Evolutionary conservation across 2,113 vertebrate species (phyloP), one percentile per base, ranked within the genome.

Genomic region (Eudyptes chrysolophus): DNA sequence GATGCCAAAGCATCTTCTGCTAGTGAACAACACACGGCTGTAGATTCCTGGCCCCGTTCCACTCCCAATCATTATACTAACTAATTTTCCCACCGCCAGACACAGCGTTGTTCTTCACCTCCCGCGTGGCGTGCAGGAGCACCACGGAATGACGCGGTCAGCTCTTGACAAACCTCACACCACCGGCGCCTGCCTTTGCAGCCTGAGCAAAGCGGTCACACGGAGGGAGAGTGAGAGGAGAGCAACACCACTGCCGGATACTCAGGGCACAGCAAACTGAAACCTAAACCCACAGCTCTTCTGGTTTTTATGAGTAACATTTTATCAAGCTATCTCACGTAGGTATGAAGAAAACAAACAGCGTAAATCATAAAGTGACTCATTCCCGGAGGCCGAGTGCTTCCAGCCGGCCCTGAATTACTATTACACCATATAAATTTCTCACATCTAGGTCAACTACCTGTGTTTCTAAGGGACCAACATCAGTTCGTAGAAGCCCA

Each of bases 261-360:
- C 34, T 32, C 25, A 0, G 55, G 24, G 26, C 58, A 46, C n/a
- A 7, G 42, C 1, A 0, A 55, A 15, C 1, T 0, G 51, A 24
- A 54, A 24, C 25, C 27, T 5, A 21, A 62, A 27, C 29, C 21
- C 78, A 25, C 36, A 21, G 14, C 17, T 46, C 40, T 8, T 44
- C 48, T 25, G 19, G 27, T 18, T 40, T 66, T 34, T 10, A 17
- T 32, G 32, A 64, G 30, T 32, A 68, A 38, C 36, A 52, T 79
- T 46, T 52, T 58, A 75, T 52, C 1, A 3, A 52, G 24, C 42
- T 51, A 7, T 16, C n/a, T n/a, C 58, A 6, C 1, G 2, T 7
- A 32, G 22, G 32, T 19, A 52, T 12, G 69, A 54, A 34, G 51
- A 48, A 57, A 61, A 49, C 12, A 54, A 55, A 52, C 12, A 40